A percentile compares a stretch with the other conserved stretches of the same genome.
phyloP scores from a whole-genome alignment of 1,140 invertebrate species.

The Drosophila sechellia region DNA sequence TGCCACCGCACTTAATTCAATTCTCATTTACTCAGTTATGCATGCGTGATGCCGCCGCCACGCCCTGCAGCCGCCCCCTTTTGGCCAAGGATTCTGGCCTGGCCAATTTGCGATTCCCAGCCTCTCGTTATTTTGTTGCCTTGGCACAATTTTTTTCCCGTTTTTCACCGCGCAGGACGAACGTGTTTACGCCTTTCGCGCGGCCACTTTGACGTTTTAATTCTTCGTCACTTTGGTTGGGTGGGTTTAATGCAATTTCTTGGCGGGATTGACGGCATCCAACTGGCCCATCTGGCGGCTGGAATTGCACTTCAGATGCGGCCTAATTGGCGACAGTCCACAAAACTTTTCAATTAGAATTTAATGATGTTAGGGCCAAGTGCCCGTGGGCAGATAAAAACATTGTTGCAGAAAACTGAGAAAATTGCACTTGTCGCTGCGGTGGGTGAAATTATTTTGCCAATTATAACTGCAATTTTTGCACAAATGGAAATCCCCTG shows the following conservation, averaged over 20 bases:
- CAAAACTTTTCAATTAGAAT: slow-evolving; percentile 74
- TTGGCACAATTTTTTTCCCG: slow-evolving; percentile 39
- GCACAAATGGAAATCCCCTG: slow-evolving; percentile 11
- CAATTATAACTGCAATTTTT: slow-evolving; percentile 73
- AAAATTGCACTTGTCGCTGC: slow-evolving; percentile 24
- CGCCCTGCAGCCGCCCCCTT: background rate
- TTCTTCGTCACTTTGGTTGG: slow-evolving; percentile 36
- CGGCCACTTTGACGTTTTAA: slow-evolving; percentile 42
- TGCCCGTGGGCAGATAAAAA: slow-evolving; percentile 20
- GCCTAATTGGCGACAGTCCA: slow-evolving; percentile 62
- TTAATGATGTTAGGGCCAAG: slow-evolving; percentile 62
- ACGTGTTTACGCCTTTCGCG: slow-evolving; percentile 24
- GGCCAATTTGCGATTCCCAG: slow-evolving; percentile 41
- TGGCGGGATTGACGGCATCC: slow-evolving; percentile 20
- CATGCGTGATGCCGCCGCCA: slow-evolving; percentile 40
- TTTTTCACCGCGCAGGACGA: slow-evolving; percentile 19
- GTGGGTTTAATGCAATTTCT: slow-evolving; percentile 59
- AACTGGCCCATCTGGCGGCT: slow-evolving; percentile 1
- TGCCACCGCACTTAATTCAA: slow-evolving; percentile 62
- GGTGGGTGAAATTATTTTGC: slow-evolving; percentile 62
- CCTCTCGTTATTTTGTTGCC: slow-evolving; percentile 37
- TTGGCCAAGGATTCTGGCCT: slow-evolving; percentile 26
- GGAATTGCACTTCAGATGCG: slow-evolving; percentile 41
- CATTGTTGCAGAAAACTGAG: slow-evolving; percentile 9
- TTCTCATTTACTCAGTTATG: slow-evolving; percentile 63